Evolutionary conservation across 2,113 vertebrate species (phyloP).

Genomic region (Amia ocellicauda): DNA sequence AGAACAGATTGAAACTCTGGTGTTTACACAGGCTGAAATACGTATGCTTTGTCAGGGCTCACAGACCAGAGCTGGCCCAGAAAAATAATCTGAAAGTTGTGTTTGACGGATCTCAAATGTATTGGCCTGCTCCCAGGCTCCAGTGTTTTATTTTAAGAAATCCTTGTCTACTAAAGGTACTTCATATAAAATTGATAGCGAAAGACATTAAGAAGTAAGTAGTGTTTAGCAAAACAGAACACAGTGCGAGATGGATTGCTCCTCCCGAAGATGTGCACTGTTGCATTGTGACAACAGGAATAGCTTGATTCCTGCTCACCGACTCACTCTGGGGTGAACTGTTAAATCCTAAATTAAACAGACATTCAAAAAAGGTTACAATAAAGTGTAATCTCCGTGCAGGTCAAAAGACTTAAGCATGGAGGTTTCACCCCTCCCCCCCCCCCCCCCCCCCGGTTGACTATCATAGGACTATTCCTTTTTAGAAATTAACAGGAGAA

Average conservation of each 20-base stretch:
- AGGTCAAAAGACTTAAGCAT: neutral
- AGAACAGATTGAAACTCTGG: no score
- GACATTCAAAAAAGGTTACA: neutral
- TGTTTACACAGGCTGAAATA: no score
- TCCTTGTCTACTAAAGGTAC: neutral
- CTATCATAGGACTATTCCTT: neutral
- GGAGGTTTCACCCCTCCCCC: conserved; percentile 6
- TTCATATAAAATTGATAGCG: conserved; percentile 21
- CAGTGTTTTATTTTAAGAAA: no score
- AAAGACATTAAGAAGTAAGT: conserved; percentile 19
- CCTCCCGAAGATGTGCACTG: neutral
- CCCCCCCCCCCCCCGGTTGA: neutral
- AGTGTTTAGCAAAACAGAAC: conserved; percentile 13
- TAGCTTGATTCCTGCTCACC: neutral
- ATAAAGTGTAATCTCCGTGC: conserved; percentile 8
- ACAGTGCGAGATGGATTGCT: neutral
- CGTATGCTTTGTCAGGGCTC: neutral
- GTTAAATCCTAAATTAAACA: conserved; percentile 10
- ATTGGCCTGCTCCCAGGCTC: neutral
- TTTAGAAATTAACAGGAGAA: conserved; percentile 14
- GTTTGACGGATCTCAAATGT: conserved; percentile 15
- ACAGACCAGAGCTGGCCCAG: no score
- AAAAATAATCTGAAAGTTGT: conserved; percentile 10
- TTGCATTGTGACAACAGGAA: conserved; percentile 8
- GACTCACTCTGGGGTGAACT: conserved; percentile 6